Base-by-base conservation (phyloP, 2,113 vertebrate species). In the Nanorana parkeri region DNA sequence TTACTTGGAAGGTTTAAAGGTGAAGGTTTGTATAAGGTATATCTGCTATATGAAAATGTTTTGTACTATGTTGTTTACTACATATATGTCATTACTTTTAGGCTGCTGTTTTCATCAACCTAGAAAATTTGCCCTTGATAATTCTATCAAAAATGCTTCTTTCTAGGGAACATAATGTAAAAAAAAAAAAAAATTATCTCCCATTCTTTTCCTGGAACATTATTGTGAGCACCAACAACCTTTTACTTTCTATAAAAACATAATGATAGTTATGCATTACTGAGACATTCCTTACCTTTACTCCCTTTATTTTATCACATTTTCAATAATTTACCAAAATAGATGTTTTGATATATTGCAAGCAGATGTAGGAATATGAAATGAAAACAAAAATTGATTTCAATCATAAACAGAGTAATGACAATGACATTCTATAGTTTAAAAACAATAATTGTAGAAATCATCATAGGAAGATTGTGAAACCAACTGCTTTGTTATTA, bases 201-300 rank as follows among this genome's bases (percentile, higher is more conserved):
- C 58, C 54, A 47, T 56, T 16, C 8, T 58, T 47, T 21, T 29
- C 41, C 52, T 65, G 47, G 61, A 32, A 21, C 77, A 81, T 81
- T 81, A 66, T 21, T 81, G 36, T 51, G 19, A 81, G 54, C 29
- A 55, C 54, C 54, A 60, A 32, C 23, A 51, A 67, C 47, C 76
- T 60, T 79, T 78, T 68, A 16, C n/a, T 60, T 66, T 67, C 16
- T 41, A 73, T 81, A 81, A 64, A 71, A 80, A 73, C 56, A 68
- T 60, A 56, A 58, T 71, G 21, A 81, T 20, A 28, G 17, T 19
- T 29, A 65, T 65, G 66, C 21, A 21, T 73, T 32, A 20, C 13
- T 51, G 47, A 80, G 24, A 21, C 26, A 28, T 80, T 63, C 21
- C 2, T 60, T 63, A 76, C n/a, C 16, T 64, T 32, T 63, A 23